Evolutionary conservation across 2,797 vertebrate species (phyloP), one percentile per base, ranked within the genome.

Genomic region (Tachyglossus aculeatus): DNA sequence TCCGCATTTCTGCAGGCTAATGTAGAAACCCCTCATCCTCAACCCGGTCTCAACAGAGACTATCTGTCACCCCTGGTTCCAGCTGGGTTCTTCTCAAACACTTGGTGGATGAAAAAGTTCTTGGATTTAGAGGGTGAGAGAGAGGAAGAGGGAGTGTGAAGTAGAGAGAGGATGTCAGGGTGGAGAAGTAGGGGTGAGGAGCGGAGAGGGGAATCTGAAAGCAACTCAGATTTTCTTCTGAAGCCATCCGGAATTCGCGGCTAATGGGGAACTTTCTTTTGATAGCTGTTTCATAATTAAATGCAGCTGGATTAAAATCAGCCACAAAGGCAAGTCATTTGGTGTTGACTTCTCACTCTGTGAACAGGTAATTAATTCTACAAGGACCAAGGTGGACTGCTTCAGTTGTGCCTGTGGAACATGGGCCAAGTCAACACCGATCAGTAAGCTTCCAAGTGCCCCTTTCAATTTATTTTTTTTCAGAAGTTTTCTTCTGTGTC

Each of bases 321-420:
- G 86, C 90, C 93, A 91, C 92, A 93, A 93, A 93, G 88, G 90
- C 88, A 92, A 88, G 90, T 91, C 87, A 84, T 92, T 93, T 92
- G 89, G 92, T 93, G 93, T 88, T 92, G 92, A 91, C 88, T 91
- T 86, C 85, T 91, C 89, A 91, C 88, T 92, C 88, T 88, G 88
- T 91, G 89, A 92, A 92, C 93, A 93, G 91, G 93, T 93, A n/a
- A 93, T 92, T 93, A n/a, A 93, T 92, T 93, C 89, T 88, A 79
- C 45, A 88, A 91, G 89, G 85, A 89, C 90, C 75, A 1, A 92
- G 82, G 88, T 93, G 91, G 91, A 89, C 82, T 80, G 85, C 82
- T 90, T 93, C 91, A 92, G 92, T 91, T 92, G 89, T 93, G 81
- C 89, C 78, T 2, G 0, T 85, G 78, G 91, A 91, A 92, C 87